These are phyloP conservation scores for Dastarcus helophoroides DNA, from an alignment of 2,888 invertebrate species.

Conservation along the genomic window DNA sequence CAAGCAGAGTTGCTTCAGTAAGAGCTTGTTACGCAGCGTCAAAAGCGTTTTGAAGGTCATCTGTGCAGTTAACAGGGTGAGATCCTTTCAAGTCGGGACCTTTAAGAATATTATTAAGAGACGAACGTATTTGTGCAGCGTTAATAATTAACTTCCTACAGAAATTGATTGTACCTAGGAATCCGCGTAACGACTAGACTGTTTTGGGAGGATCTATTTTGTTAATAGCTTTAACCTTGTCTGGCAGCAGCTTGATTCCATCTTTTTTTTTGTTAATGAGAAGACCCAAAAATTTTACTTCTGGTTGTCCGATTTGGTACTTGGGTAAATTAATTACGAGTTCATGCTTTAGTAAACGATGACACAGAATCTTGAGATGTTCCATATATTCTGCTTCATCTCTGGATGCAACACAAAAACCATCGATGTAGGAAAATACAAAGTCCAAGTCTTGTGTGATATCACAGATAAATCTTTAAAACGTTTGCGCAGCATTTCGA, in stretches of 20 bases:
- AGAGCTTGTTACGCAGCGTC: conserved; percentile 3
- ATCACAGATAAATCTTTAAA: conserved; percentile 27
- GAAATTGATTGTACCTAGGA: conserved; percentile 12
- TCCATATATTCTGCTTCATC: conserved; percentile 10
- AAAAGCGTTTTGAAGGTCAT: conserved; percentile 5
- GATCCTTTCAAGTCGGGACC: conserved; percentile 1
- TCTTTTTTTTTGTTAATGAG: conserved; percentile 12
- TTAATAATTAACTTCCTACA: conserved; percentile 10
- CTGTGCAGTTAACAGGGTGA: conserved; percentile 7
- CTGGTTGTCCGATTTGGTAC: conserved; percentile 19
- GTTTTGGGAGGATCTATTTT: conserved; percentile 3
- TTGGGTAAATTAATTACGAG: conserved; percentile 21
- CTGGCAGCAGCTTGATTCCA: conserved; percentile 22
- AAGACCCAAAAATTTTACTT: conserved; percentile 17
- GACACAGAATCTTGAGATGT: conserved; percentile 19
- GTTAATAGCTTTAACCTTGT: conserved; percentile 3
- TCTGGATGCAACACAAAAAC: conserved; percentile 23
- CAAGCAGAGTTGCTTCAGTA: conserved; percentile 7
- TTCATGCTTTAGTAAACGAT: conserved; percentile 19
- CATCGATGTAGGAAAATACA: conserved; percentile 25
- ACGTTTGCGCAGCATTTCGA: conserved; percentile 28
- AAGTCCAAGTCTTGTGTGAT: conserved; percentile 22
- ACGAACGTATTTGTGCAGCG: conserved; percentile 7
- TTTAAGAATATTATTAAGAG: background rate
- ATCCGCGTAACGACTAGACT: conserved; percentile 5